Evolutionary conservation across 2,888 invertebrate species (phyloP), one percentile per base, ranked within the genome.

Genomic region (Argyresthia goedartella): DNA sequence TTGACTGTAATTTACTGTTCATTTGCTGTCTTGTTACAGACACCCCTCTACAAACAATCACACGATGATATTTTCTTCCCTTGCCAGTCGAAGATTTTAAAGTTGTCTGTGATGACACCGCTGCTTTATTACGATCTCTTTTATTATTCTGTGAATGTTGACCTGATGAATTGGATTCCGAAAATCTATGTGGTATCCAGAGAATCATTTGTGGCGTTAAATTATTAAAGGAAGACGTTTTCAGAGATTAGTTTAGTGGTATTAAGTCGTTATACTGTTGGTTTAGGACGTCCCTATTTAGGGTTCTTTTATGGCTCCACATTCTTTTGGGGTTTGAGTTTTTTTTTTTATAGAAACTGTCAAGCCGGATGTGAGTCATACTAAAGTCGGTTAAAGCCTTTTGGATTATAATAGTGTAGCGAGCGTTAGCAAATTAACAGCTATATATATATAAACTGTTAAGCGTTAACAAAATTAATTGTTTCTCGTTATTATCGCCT

Each of bases 131-230:
- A 76, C 69, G 71, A 70, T 56, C 59, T 59, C 59, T 66, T 81
- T 81, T 77, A 81, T 73, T 69, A 65, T 68, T 56, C 73, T 71
- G 78, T 72, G 72, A 77, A 78, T 71, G 25, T 25, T 71, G 69
- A 74, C 63, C 70, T 65, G 67, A 66, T 67, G 71, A 70, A 69
- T 70, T 70, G 58, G 60, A 61, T 59, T 60, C 62, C 55, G 61
- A 60, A 54, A 47, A 45, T 50, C 57, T 59, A 53, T 50, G 52
- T 50, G 56, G 58, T 61, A 60, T 64, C 66, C 64, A 65, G 61
- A n/a, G 13, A 36, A 36, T 36, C 36, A 48, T 48, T 48, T 48
- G 36, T 48, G 14, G 11, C 33, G 8, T 25, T 16, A 46, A n/a
- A 10, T 16, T 10, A 6, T 13, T 25, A 25, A 25, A 25, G 47